These are phyloP conservation scores for Lepus europaeus DNA, from an alignment of 2,113 vertebrate species.

Conservation along the genomic window DNA sequence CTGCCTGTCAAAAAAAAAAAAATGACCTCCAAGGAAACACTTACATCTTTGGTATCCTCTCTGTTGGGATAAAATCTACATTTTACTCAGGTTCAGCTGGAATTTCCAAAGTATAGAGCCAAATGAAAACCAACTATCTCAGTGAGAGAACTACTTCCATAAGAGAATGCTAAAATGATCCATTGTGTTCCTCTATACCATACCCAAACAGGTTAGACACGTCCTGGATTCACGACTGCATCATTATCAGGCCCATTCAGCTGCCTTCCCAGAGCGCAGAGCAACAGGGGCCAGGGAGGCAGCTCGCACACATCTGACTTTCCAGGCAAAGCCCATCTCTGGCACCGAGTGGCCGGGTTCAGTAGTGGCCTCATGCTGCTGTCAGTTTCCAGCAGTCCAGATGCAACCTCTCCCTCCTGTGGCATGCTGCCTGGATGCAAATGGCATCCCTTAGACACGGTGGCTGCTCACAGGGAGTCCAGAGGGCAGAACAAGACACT, in stretches of 20 bases:
- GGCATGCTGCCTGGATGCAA: constrained; percentile 61
- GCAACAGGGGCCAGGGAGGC: constrained; percentile 59
- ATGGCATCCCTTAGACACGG: constrained; percentile 43
- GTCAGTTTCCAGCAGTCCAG: constrained; percentile 52
- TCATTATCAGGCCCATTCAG: not conserved
- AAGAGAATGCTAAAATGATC: not conserved
- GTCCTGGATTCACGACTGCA: not conserved
- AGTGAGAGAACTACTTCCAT: not conserved
- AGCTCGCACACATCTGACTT: constrained; percentile 1
- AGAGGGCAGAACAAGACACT: constrained; percentile 79
- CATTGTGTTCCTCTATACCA: accelerated
- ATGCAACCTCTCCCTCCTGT: constrained; percentile 42
- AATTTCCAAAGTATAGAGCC: constrained; percentile 35
- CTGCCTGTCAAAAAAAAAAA: not conserved
- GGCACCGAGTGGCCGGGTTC: not conserved
- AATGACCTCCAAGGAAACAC: not conserved
- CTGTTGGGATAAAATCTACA: not conserved
- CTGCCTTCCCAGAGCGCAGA: not conserved
- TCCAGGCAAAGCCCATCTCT: constrained; percentile 35
- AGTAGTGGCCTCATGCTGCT: not conserved
- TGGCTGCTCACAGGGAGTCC: constrained; percentile 48
- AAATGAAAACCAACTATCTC: not conserved
- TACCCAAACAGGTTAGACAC: constrained; percentile 51
- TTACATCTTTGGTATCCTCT: not conserved
- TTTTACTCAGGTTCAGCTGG: not conserved